Evolutionary conservation across 2,888 invertebrate species (phyloP).

Genomic region (Chymomyza amoena): DNA sequence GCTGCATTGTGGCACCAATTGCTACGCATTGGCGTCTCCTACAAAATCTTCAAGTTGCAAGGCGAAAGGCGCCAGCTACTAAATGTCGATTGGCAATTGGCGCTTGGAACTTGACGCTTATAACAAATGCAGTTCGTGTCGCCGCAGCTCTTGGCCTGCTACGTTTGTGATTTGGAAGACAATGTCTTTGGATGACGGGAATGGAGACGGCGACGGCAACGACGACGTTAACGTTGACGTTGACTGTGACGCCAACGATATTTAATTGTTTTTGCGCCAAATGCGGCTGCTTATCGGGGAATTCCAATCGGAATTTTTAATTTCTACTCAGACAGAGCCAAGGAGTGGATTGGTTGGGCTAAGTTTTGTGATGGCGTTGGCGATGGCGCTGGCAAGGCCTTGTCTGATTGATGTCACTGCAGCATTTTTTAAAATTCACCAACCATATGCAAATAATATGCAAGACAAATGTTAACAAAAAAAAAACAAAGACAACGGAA

Average conservation of each 20-base stretch:
- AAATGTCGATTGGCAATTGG: not conserved
- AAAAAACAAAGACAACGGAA: not conserved
- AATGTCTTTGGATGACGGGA: not conserved
- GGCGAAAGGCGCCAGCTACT: constrained; percentile 13
- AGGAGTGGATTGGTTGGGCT: constrained; percentile 1
- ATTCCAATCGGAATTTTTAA: constrained; percentile 77
- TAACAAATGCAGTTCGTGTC: constrained; percentile 74
- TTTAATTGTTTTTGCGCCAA: constrained; percentile 76
- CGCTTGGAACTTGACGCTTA: constrained; percentile 55
- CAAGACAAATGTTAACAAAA: constrained; percentile 39
- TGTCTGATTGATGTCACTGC: constrained; percentile 73
- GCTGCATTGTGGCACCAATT: constrained; percentile 69
- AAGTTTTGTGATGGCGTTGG: not conserved
- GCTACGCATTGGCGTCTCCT: constrained; percentile 60
- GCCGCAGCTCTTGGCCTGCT: constrained; percentile 38
- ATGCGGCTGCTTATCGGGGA: constrained; percentile 70
- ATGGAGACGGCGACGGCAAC: constrained; percentile 19
- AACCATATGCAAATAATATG: constrained; percentile 62
- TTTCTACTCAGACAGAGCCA: constrained; percentile 47
- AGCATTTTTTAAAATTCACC: constrained; percentile 38
- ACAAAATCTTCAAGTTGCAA: not conserved
- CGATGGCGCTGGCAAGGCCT: constrained; percentile 36
- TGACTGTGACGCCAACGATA: constrained; percentile 70
- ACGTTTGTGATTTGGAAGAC: not conserved
- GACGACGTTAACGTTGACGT: constrained; percentile 15